Evolutionary conservation across 2,888 invertebrate species (phyloP), one percentile per base, ranked within the genome.

Genomic region (Orthonychiurus folsomi): DNA sequence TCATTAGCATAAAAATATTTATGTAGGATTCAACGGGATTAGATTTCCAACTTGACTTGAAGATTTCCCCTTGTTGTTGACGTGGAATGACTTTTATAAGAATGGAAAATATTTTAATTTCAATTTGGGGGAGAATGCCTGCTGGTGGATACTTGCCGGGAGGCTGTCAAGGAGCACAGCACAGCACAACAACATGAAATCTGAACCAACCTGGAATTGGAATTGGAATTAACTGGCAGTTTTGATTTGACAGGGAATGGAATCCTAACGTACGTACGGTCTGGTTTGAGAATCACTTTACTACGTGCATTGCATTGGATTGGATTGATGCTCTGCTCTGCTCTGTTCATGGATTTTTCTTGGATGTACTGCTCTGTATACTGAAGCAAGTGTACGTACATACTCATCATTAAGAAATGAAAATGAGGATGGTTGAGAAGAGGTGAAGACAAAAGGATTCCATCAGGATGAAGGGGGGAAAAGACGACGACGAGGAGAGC

Each of bases 41-140:
- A n/a, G n/a, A n/a, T n/a, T n/a, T n/a, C n/a, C n/a, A n/a, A n/a
- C n/a, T n/a, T n/a, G n/a, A n/a, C n/a, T n/a, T n/a, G n/a, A n/a
- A n/a, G n/a, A n/a, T n/a, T n/a, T n/a, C n/a, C n/a, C n/a, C n/a
- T n/a, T n/a, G n/a, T n/a, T n/a, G n/a, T n/a, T n/a, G n/a, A n/a
- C n/a, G n/a, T n/a, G n/a, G 52, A 20, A 52, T 21, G 55, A 55
- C 21, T 55, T 55, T 12, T 55, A 21, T 24, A 12, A 55, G 21
- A 25, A 21, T 23, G 25, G 20, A 55, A 55, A 55, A 55, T 23
- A 24, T 37, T 37, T 37, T 55, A 25, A 15, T 23, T 55, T 55
- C 55, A 55, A 23, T 55, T 23, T 24, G 3, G n/a, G n/a, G 20
- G 3, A 3, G n/a, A 52, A 21, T 12, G 52, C n/a, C n/a, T n/a